phyloP scores from a whole-genome alignment of 2,797 vertebrate species.

The Aldrovandia affinis region DNA sequence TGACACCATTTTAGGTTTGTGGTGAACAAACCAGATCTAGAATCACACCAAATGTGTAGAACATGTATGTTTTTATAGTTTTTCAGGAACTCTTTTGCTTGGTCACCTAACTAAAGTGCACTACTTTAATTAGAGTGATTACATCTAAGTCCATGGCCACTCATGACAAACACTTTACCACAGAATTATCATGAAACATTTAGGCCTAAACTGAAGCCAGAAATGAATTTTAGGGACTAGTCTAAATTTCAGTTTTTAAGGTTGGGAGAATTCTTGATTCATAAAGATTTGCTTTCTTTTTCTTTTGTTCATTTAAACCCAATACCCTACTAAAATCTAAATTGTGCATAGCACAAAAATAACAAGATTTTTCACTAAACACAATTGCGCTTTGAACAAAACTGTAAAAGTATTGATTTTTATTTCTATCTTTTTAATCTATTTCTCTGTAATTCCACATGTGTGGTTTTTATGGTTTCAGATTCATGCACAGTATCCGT shows the following conservation, averaged over 20 bases:
- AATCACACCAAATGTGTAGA: constrained; percentile 10
- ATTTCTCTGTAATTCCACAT: background rate
- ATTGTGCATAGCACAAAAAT: background rate
- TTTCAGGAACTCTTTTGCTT: background rate
- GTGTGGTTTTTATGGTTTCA: background rate
- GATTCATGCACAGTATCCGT: background rate
- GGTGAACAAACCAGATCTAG: no score
- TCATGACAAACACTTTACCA: background rate
- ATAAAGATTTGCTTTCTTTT: background rate
- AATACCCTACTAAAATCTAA: background rate
- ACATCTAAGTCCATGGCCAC: background rate
- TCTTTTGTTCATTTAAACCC: background rate
- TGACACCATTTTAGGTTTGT: no score
- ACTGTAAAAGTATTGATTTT: background rate
- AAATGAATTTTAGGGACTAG: background rate
- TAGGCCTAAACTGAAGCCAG: background rate
- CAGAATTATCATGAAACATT: background rate
- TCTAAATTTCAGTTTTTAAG: no score
- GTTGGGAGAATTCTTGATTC: background rate
- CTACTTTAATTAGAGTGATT: background rate
- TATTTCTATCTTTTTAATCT: background rate
- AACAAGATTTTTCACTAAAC: no score
- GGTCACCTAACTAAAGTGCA: background rate
- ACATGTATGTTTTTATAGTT: no score
- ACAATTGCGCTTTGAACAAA: background rate